Percentiles rank a stretch among this genome's conserved stretches.
phyloP scores from a whole-genome alignment of 2,797 vertebrate species.

The Mormyrops attenuatus region DNA sequence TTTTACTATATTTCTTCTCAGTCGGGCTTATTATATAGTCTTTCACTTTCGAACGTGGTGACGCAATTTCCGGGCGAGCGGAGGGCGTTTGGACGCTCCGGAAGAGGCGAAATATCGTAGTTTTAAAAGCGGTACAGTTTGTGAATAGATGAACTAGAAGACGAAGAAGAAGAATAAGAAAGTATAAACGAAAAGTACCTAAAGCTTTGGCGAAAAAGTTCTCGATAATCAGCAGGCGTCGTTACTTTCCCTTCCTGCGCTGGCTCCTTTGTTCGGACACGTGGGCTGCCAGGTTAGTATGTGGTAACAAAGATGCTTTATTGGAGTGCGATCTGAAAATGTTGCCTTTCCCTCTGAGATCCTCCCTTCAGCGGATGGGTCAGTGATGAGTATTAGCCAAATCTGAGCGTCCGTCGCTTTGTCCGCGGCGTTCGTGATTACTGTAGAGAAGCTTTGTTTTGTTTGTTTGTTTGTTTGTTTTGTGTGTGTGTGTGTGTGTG shows the following conservation, averaged over 20 bases:
- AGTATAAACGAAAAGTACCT: neutral
- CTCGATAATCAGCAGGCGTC: neutral
- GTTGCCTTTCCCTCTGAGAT: neutral
- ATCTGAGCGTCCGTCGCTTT: neutral
- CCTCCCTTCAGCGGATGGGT: neutral
- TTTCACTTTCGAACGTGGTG: neutral
- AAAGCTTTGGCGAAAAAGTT: neutral
- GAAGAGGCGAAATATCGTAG: neutral
- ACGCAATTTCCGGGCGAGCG: neutral
- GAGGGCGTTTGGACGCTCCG: neutral
- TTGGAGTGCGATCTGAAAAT: neutral
- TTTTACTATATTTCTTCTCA: neutral
- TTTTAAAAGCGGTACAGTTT: neutral
- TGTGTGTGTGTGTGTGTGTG: neutral
- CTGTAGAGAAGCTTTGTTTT: neutral
- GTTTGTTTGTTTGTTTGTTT: neutral
- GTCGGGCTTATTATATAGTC: neutral
- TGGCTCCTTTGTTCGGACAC: neutral
- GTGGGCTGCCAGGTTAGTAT: neutral
- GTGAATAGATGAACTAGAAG: neutral
- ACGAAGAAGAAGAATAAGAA: neutral
- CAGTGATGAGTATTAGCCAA: slow-evolving; percentile 3
- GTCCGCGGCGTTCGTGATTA: neutral
- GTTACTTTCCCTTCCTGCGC: neutral
- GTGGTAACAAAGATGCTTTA: neutral